Evolutionary conservation across 2,888 invertebrate species (phyloP), one percentile per base, ranked within the genome.

Genomic region (Salticus scenicus): DNA sequence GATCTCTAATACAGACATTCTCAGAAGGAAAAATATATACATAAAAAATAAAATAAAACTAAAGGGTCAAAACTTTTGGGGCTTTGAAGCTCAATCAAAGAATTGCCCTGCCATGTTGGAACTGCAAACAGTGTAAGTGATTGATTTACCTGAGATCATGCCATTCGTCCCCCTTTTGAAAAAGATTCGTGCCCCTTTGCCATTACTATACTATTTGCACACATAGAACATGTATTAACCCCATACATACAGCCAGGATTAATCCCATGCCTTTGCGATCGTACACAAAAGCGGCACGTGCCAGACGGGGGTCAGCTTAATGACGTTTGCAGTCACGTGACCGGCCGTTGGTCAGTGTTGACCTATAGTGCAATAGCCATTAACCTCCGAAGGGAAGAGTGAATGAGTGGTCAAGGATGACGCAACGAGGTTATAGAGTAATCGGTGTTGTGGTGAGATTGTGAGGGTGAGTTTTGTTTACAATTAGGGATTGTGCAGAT

Each of bases 291-390:
- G 24, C 5, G 57, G 20, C 71, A 72, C 82, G 72, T 72, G 76
- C 51, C 37, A 24, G 8, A n/a, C 1, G 72, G 72, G 51, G 51
- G 7, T 33, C 27, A 20, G 24, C 57, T 7, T 28, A 57, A 73
- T 71, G 73, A 24, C 41, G 69, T 20, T 41, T 10, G 24, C 42
- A 24, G 69, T 64, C 81, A 71, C 66, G 82, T 76, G 82, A 24
- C 51, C 31, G 28, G 70, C 81, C 37, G 75, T 17, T 24, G 81
- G 81, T 75, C 81, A 76, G 76, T 83, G 82, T 83, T 83, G 82
- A 83, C 82, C 82, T 66, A 57, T 14, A 33, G 76, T 57, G 66
- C 51, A 66, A n/a, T 2, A 64, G 27, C 75, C 76, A 83, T 83
- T 83, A 83, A 76, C 75, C 71, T 70, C 37, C 17, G 41, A 33